Evolutionary conservation across 2,797 vertebrate genomes (phyloP).

Genomic region (Microctenopoma steveboyesi): DNA sequence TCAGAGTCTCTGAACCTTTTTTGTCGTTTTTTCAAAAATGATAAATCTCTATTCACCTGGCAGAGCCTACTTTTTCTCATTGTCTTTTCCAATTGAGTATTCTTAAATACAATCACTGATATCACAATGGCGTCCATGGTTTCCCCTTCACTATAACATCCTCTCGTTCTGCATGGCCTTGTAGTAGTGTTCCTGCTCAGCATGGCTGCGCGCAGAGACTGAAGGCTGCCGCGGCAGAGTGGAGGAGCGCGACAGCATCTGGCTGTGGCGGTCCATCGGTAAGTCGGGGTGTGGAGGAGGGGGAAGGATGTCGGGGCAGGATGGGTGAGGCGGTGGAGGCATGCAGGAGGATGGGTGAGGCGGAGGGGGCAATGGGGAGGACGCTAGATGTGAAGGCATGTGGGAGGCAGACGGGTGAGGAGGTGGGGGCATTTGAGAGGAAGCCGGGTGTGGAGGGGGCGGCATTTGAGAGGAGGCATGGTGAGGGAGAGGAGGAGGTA

Average conservation of each 20-base stretch:
- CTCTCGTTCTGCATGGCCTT: constrained; percentile 88
- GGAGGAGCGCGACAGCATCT: constrained; percentile 84
- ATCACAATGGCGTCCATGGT: constrained; percentile 12
- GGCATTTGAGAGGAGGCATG: constrained; percentile 76
- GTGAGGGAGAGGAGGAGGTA: constrained; percentile 43
- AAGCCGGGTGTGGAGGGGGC: constrained; percentile 63
- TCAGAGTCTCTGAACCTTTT: constrained; percentile 31
- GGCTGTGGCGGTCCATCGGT: constrained; percentile 79
- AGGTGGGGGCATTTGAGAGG: constrained; percentile 57
- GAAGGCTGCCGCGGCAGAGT: constrained; percentile 87
- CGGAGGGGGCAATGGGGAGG: constrained; percentile 25
- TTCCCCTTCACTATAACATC: constrained; percentile 70
- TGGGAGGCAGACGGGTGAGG: constrained; percentile 42
- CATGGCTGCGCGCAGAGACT: constrained; percentile 74
- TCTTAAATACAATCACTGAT: constrained; percentile 36
- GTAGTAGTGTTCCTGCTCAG: constrained; percentile 90
- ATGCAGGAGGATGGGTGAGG: constrained; percentile 73
- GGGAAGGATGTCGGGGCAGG: constrained; percentile 72
- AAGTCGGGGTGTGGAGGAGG: constrained; percentile 81
- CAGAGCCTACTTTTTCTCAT: constrained; percentile 19
- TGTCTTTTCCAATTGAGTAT: constrained; percentile 25
- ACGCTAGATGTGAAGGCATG: constrained; percentile 53
- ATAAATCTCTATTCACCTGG: constrained; percentile 35
- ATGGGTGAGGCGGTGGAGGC: constrained; percentile 77
- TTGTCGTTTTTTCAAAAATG: constrained; percentile 47